These are phyloP conservation scores for Molorchus minor DNA, from an alignment of 2,888 invertebrate species.

Conservation along the genomic window DNA sequence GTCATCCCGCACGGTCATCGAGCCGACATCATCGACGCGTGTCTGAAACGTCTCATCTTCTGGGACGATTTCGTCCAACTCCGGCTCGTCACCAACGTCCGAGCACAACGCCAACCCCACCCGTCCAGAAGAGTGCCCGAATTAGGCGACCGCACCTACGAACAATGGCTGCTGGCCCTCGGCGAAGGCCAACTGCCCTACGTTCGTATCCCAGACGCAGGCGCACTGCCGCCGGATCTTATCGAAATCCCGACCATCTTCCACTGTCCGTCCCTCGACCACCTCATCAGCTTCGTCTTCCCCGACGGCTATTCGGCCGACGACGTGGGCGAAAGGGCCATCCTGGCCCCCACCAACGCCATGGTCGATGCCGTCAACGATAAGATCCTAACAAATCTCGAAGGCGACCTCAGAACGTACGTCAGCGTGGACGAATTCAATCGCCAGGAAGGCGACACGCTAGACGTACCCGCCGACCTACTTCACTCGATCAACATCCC, in stretches of 20 bases:
- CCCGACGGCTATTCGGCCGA: neutral
- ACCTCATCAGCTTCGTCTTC: conserved; percentile 11
- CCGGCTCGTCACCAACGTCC: neutral
- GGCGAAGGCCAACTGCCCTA: conserved; percentile 18
- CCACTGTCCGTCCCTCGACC: neutral
- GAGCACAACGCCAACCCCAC: neutral
- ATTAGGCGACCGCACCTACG: neutral
- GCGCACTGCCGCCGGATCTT: conserved; percentile 15
- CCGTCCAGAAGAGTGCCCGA: too few species aligned
- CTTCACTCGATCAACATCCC: conserved; percentile 33
- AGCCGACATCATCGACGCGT: conserved; percentile 19
- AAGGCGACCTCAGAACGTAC: conserved; percentile 20
- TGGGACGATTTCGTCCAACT: conserved; percentile 12
- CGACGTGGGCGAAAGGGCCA: conserved; percentile 5
- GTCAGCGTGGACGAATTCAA: conserved; percentile 25
- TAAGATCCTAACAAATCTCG: conserved; percentile 8
- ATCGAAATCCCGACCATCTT: conserved; percentile 27
- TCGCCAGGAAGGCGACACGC: conserved; percentile 18
- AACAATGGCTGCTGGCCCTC: conserved; percentile 25
- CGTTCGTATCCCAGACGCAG: neutral
- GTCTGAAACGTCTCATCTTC: conserved; percentile 29
- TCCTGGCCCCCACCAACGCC: conserved; percentile 26
- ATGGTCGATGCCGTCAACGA: conserved; percentile 19
- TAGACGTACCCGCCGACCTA: conserved; percentile 26
- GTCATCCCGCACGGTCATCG: conserved; percentile 28